These are phyloP conservation scores for Hemibagrus guttatus DNA, from an alignment of 2,797 vertebrate genomes.

Conservation along the genomic window DNA sequence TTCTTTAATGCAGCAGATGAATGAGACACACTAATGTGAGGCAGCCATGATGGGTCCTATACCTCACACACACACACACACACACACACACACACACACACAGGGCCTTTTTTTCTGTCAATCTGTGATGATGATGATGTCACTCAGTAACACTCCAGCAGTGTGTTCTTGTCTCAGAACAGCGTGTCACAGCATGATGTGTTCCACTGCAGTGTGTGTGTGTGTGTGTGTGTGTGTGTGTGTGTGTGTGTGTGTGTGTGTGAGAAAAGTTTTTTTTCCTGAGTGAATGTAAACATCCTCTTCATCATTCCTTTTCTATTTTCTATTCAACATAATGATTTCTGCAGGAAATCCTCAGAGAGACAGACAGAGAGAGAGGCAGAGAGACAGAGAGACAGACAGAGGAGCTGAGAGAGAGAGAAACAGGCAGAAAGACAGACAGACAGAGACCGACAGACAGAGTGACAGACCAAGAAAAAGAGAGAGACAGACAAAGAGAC, in stretches of 20 bases:
- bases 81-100: not conserved
- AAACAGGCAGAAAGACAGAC: not conserved
- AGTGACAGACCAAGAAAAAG: not conserved
- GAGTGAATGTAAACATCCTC: slow-evolving; percentile 13
- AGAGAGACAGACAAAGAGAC: not conserved
- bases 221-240: not conserved
- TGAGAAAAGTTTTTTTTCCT: not conserved
- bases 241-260: not conserved
- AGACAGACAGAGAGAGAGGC: not conserved
- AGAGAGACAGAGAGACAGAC: not conserved
- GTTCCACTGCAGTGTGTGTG: not conserved
- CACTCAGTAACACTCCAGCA: not conserved
- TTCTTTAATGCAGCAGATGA: slow-evolving; percentile 37
- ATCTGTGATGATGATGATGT: not conserved
- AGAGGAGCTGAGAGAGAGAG: not conserved
- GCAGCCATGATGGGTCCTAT: too few relatives aligned
- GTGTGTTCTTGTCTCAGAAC: too few relatives aligned
- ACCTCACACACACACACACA: not conserved
- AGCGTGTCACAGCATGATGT: not conserved
- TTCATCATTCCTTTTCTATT: slow-evolving; percentile 16
- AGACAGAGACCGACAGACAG: not conserved
- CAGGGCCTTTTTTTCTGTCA: not conserved
- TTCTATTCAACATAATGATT: not conserved
- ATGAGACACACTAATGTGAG: not conserved
- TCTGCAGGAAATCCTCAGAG: slow-evolving; percentile 3